Percentiles rank a stretch among this genome's conserved stretches.
Evolutionary conservation across 1,140 invertebrate genomes (phyloP).

Genomic region (Pachypsylla venusta): DNA sequence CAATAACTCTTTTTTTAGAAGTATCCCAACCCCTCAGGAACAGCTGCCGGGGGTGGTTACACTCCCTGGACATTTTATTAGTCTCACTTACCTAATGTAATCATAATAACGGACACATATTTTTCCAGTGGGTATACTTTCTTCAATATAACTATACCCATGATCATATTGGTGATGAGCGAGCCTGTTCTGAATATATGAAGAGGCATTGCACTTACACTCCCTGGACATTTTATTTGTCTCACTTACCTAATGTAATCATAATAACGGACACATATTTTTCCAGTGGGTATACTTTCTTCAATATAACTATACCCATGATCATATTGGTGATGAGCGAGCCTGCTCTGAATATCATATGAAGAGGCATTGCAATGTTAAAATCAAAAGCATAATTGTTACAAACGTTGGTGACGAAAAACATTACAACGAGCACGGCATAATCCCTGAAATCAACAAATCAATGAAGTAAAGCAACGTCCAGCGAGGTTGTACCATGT

Average conservation of each 20-base stretch:
- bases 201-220: constrained; percentile 73
- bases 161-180: constrained; percentile 89
- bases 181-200: constrained; percentile 97
- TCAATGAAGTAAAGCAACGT: constrained; percentile 13
- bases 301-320: constrained; percentile 80
- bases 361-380: constrained; percentile 94
- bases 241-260: constrained; percentile 53
- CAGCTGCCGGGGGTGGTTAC: too few species aligned
- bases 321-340: constrained; percentile 94
- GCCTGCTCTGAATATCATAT: constrained; percentile 96
- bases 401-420: constrained; percentile 80
- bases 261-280: constrained; percentile 88
- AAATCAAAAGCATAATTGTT: constrained; percentile 96
- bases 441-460: constrained; percentile 52
- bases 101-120: constrained; percentile 84
- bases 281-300: constrained; percentile 61
- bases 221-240: neutral
- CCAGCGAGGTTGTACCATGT: too few species aligned
- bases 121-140: constrained; percentile 70
- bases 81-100: constrained; percentile 45
- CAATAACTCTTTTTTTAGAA: too few species aligned
- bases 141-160: constrained; percentile 81
- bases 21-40: too few species aligned
- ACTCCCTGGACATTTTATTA: neutral
- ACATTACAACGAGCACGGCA: constrained; percentile 68